Evolutionary conservation across 1,140 invertebrate species (phyloP).

Genomic region (Atta colombica): DNA sequence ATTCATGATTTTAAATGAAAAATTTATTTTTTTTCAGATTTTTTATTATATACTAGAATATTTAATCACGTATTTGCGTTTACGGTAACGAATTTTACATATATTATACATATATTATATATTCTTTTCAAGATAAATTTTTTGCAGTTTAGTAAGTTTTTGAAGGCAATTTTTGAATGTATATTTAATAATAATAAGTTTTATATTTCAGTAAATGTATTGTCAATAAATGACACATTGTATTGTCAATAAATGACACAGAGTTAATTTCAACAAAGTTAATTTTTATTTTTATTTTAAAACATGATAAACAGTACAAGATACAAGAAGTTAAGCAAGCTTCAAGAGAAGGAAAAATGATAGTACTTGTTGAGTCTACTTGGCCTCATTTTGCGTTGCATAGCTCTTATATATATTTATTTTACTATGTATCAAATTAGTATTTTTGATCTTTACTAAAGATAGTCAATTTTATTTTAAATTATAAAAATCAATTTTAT

Average conservation of each 20-base stretch:
- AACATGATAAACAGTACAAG: neutral
- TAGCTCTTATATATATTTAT: neutral
- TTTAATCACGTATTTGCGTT: neutral
- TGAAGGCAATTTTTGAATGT: neutral
- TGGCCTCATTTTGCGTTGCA: neutral
- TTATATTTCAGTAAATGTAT: neutral
- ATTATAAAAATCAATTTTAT: neutral
- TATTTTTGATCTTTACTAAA: neutral
- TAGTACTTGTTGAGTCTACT: constrained; percentile 50
- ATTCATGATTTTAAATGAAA: neutral
- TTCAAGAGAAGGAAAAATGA: constrained; percentile 8
- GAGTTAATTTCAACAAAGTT: constrained; percentile 18
- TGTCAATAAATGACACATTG: neutral
- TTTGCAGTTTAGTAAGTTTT: neutral
- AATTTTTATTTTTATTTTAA: constrained; percentile 31
- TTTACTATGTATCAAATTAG: neutral
- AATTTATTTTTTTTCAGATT: constrained; percentile 10
- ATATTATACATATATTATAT: neutral
- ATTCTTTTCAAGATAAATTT: neutral
- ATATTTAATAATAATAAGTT: neutral
- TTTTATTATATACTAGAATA: neutral
- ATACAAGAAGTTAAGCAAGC: constrained; percentile 43
- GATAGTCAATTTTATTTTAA: neutral
- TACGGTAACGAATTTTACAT: neutral
- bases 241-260: neutral